Base-by-base conservation (phyloP, 2,888 invertebrate species). In the Amphipoea lucens region DNA sequence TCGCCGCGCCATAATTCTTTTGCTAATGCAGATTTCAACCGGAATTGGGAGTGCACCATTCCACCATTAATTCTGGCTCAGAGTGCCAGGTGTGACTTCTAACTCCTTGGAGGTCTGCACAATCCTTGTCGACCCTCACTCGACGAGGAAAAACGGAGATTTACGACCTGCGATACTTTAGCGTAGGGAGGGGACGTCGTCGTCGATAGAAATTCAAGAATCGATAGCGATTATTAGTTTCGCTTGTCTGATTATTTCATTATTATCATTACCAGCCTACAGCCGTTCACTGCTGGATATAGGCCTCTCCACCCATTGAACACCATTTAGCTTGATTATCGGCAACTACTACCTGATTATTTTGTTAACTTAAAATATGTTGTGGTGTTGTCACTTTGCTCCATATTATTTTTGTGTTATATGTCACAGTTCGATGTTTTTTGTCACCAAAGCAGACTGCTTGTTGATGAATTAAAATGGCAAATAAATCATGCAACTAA, bases 101-200 rank as follows among this genome's bases (percentile, higher is more conserved):
- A 92, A 90, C 90, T 92, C 89, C 85, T 87, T 75, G 90, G 91
- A 90, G 90, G 91, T 93, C 91, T 92, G 91, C 92, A 88, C 92
- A 92, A 93, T 92, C 91, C 91, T 89, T 87, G 88, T 89, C 91
- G 92, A 91, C 92, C 91, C 90, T 90, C 89, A 83, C 79, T 86
- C 86, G 84, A 71, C 78, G 81, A 80, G 90, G 92, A 94, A 95
- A 95, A 95, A 95, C 92, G 93, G 90, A 94, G 95, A 96, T 96
- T 96, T 96, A 96, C 93, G 94, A 93, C 90, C 87, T 78, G 65
- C 81, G 83, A 92, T 90, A 90, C 90, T 90, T 88, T 86, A 80
- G 82, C 78, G 29, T 70, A 78, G 84, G 40, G 73, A 20, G 65
- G 87, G 40, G 68, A 67, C 5, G 36, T 66, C 17, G n/a, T n/a